Evolutionary conservation across 2,888 invertebrate genomes (phyloP).

Genomic region (Polia nebulosa): DNA sequence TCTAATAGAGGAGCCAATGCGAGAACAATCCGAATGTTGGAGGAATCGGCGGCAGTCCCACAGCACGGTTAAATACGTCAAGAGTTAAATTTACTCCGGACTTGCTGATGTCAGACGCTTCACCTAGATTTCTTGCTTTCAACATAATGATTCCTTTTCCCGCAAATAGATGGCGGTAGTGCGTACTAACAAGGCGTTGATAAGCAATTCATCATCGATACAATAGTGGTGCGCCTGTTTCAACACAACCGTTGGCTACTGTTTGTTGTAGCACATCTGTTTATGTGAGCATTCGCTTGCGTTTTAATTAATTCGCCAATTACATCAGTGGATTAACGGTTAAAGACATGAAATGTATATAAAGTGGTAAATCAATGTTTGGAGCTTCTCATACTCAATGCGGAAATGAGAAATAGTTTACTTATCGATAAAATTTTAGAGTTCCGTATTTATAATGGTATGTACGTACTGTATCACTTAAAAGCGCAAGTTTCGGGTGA

Average conservation of each 20-base stretch:
- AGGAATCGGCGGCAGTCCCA: conserved; percentile 75
- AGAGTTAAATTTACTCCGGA: conserved; percentile 88
- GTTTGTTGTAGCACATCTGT: conserved; percentile 32
- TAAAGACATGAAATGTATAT: not conserved
- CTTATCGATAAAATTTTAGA: conserved; percentile 13
- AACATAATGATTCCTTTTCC: conserved; percentile 78
- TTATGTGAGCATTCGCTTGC: conserved; percentile 20
- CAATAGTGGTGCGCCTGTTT: conserved; percentile 43
- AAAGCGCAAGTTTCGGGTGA: conserved; percentile 10
- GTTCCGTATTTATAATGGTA: conserved; percentile 8
- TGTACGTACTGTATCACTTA: conserved; percentile 51
- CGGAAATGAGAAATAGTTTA: conserved; percentile 45
- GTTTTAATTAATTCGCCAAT: conserved; percentile 35
- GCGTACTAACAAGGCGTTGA: conserved; percentile 74
- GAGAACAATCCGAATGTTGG: conserved; percentile 79
- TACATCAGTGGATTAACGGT: not conserved
- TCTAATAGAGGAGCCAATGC: conserved; percentile 69
- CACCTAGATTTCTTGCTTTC: conserved; percentile 87
- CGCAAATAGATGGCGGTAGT: conserved; percentile 85
- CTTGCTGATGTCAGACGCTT: conserved; percentile 89
- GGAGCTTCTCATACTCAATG: conserved; percentile 8
- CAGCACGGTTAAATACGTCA: conserved; percentile 84
- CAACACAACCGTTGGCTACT: conserved; percentile 24
- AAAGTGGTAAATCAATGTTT: not conserved
- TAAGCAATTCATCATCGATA: conserved; percentile 59